These are phyloP conservation scores for Alouatta caraya DNA, from an alignment of 2,797 vertebrate species.

Conservation along the genomic window DNA sequence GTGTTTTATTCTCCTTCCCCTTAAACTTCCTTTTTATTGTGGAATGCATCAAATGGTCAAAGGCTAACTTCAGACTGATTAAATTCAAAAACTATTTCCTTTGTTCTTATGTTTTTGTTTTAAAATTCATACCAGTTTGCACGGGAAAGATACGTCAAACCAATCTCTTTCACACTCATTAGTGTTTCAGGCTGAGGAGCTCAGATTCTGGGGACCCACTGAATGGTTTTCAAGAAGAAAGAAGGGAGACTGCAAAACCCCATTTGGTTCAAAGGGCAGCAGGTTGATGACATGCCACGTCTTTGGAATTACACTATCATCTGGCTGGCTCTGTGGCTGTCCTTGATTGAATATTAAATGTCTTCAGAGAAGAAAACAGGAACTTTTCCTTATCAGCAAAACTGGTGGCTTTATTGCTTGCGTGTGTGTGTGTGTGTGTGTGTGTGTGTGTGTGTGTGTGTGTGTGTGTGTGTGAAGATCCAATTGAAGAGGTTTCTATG, in stretches of 20 bases:
- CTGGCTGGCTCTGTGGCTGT: not conserved
- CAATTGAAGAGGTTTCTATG: not conserved
- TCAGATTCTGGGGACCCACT: not conserved
- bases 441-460: no score
- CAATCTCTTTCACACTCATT: slow-evolving; percentile 33
- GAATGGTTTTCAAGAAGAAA: not conserved
- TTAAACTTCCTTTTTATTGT: slow-evolving; percentile 81
- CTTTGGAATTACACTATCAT: not conserved
- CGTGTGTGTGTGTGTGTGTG: not conserved
- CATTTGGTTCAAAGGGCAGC: not conserved
- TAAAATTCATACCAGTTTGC: slow-evolving; percentile 77
- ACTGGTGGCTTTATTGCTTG: not conserved
- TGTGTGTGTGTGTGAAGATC: not conserved
- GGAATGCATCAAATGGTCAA: slow-evolving; percentile 86
- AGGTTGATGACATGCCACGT: not conserved
- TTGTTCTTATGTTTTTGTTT: slow-evolving; percentile 85
- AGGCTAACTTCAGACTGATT: slow-evolving; percentile 84
- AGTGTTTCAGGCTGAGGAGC: slow-evolving; percentile 55
- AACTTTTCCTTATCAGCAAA: not conserved
- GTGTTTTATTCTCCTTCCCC: slow-evolving; percentile 41
- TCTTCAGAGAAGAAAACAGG: not conserved
- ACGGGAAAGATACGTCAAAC: slow-evolving; percentile 50
- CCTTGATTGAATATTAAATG: not conserved
- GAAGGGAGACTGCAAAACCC: not conserved
- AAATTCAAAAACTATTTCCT: slow-evolving; percentile 85